Evolutionary conservation across 2,113 vertebrate genomes (phyloP).

Genomic region (Odobenus rosmarus): DNA sequence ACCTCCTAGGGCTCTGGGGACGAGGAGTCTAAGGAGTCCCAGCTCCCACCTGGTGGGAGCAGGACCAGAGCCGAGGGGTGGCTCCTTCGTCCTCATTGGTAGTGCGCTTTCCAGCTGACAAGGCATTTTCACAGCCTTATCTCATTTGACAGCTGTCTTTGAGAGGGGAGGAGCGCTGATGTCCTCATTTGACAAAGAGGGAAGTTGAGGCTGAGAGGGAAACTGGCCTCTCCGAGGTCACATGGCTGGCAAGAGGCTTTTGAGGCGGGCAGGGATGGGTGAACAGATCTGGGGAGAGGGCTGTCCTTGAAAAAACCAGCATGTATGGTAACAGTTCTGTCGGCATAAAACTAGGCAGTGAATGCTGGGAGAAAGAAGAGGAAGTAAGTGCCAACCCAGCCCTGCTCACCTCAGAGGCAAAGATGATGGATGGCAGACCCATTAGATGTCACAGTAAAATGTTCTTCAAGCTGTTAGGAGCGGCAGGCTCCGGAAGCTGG

Average conservation of each 20-base stretch:
- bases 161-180: fast-evolving
- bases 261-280: neutral
- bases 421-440: neutral
- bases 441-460: neutral
- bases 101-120: neutral
- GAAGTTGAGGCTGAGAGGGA: neutral
- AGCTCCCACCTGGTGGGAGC: neutral
- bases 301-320: neutral
- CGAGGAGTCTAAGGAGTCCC: neutral
- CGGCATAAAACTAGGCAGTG: neutral
- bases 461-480: neutral
- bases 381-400: neutral
- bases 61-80: neutral
- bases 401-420: neutral
- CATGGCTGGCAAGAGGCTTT: too few species aligned
- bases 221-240: neutral
- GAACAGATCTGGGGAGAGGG: neutral
- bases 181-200: neutral
- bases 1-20: neutral
- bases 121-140: neutral
- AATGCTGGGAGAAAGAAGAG: neutral
- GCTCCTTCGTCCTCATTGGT: neutral
- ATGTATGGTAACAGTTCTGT: fast-evolving
- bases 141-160: neutral
- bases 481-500: neutral